Evolutionary conservation across 2,113 vertebrate genomes (phyloP).

Genomic region (Heliornis fulica): DNA sequence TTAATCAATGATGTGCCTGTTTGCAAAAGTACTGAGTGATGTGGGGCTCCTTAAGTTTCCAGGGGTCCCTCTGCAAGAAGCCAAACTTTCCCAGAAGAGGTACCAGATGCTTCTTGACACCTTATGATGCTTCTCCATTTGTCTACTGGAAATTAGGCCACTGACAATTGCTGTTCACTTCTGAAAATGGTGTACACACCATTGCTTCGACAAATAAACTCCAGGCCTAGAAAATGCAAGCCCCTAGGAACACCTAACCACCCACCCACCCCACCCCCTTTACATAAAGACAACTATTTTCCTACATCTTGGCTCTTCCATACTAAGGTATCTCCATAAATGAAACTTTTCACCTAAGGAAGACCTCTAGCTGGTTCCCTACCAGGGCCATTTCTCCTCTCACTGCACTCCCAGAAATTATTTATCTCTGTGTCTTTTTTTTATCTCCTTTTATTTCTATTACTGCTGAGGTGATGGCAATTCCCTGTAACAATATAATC

Average conservation of each 20-base stretch:
- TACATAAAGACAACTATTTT: not conserved
- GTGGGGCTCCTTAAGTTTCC: not conserved
- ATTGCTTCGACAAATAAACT: not conserved
- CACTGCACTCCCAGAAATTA: not conserved
- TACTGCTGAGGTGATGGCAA: slow-evolving; percentile 32
- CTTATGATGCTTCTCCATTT: not conserved
- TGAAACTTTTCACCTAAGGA: slow-evolving; percentile 12
- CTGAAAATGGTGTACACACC: not conserved
- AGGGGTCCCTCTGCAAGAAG: not conserved
- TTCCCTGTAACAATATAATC: slow-evolving; percentile 55
- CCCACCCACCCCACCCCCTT: no score
- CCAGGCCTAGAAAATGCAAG: not conserved
- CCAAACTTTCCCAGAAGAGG: not conserved
- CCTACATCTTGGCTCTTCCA: not conserved
- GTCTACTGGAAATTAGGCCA: not conserved
- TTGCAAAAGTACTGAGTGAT: not conserved
- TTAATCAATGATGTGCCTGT: not conserved
- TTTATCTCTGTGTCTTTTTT: not conserved
- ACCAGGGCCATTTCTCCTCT: not conserved
- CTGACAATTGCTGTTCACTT: not conserved
- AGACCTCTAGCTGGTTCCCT: not conserved
- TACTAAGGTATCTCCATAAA: not conserved
- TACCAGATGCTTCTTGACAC: not conserved
- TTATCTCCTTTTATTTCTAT: not conserved
- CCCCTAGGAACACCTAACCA: not conserved